Evolutionary conservation across 2,888 invertebrate genomes (phyloP), one percentile per base, ranked within the genome.

Genomic region (Thymelicus acteon): DNA sequence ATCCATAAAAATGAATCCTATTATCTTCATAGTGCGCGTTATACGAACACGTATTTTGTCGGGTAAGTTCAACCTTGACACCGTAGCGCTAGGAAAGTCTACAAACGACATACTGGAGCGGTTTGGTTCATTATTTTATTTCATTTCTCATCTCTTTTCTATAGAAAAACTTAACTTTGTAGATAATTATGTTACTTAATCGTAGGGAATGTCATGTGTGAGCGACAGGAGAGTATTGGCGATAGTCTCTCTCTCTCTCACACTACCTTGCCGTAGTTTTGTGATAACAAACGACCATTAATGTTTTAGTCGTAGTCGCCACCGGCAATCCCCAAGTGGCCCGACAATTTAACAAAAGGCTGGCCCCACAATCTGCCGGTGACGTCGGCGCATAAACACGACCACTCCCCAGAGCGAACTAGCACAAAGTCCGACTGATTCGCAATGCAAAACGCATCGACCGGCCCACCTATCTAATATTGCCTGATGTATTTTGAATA

Each of bases 401-500:
- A 81, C 75, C 78, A 77, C 83, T 90, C 92, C 90, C 89, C 77
- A 78, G 89, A 82, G 89, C 76, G 75, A 76, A 77, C 79, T 75
- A 72, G 75, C 80, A 91, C 90, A 91, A 90, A 91, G 91, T 90
- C 87, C 84, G 83, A 82, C 90, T 89, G 91, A 92, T 93, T 91
- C 93, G 84, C 88, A 93, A 92, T 92, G 92, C 92, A 92, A 92
- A 92, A 92, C 90, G 92, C 89, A 88, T 89, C 87, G 87, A 84
- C 84, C 86, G 84, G 73, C 86, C 85, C 87, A 89, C 90, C 90
- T 92, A 92, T 92, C 92, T 93, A 93, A 93, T 92, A 92, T 90
- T 88, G 91, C 86, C 85, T 85, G 88, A 90, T 91, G 92, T 92
- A 91, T 92, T 93, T 91, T 92, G 93, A 92, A 93, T 93, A 92